A percentile compares a stretch with the other conserved stretches of the same genome.
Evolutionary conservation across 2,113 vertebrate genomes (phyloP).

Genomic region (Limanda limanda): DNA sequence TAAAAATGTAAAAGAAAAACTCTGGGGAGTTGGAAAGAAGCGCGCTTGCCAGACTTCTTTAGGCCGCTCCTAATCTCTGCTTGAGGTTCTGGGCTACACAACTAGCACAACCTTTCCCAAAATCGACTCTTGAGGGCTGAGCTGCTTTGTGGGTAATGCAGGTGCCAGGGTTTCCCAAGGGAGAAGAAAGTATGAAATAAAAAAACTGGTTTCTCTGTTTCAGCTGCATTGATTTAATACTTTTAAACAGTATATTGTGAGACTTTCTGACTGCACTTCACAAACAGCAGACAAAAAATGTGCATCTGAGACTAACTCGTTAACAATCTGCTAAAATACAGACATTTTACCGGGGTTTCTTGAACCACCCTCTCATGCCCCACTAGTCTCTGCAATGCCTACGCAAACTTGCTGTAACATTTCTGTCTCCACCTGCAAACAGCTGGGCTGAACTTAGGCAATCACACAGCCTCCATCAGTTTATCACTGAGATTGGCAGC

Average conservation of each 20-base stretch:
- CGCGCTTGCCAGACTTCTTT: not conserved
- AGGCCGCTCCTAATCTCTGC: not conserved
- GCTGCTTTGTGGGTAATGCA: not conserved
- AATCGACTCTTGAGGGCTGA: not conserved
- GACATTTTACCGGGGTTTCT: not conserved
- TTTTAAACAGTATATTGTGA: too few relatives aligned
- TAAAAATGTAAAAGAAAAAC: not conserved
- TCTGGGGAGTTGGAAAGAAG: not conserved
- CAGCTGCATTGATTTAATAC: not conserved
- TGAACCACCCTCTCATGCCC: not conserved
- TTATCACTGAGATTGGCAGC: slow-evolving; percentile 38
- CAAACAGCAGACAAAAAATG: too few relatives aligned
- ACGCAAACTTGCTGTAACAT: not conserved
- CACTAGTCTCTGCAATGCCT: not conserved
- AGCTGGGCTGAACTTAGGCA: slow-evolving; percentile 14
- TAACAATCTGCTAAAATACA: too few relatives aligned
- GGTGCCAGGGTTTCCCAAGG: not conserved
- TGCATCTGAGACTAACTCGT: too few relatives aligned
- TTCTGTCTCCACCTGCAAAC: slow-evolving; percentile 19
- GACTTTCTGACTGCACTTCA: too few relatives aligned
- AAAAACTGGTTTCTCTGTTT: not conserved
- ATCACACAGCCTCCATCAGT: slow-evolving; percentile 16
- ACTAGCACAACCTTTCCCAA: not conserved
- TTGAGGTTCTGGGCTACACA: not conserved
- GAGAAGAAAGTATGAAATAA: not conserved